Percentiles rank a stretch among this genome's conserved stretches.
Evolutionary conservation across 2,113 vertebrate species (phyloP).

Genomic region (Erinaceus europaeus): DNA sequence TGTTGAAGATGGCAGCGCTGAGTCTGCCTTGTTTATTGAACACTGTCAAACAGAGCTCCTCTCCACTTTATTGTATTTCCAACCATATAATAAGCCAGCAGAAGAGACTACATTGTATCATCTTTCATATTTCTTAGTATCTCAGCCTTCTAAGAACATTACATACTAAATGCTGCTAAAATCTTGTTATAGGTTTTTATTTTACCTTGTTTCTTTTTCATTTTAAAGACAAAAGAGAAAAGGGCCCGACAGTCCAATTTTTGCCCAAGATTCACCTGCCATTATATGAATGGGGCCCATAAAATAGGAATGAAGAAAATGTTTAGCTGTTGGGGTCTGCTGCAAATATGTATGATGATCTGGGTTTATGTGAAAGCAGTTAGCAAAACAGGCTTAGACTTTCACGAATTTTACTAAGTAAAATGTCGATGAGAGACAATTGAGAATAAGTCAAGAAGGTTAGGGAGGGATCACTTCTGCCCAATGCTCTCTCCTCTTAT

Average conservation of each 20-base stretch:
- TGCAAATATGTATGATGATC: background rate
- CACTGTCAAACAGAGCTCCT: background rate
- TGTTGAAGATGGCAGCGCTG: background rate
- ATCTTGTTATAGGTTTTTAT: background rate
- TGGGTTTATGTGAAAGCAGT: background rate
- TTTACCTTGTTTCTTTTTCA: background rate
- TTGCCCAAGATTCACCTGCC: background rate
- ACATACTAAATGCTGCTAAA: background rate
- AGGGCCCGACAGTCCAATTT: background rate
- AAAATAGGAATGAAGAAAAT: background rate
- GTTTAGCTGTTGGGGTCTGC: background rate
- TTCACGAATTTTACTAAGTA: constrained; percentile 27
- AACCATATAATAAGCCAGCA: background rate
- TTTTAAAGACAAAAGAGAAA: constrained; percentile 34
- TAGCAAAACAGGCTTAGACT: background rate
- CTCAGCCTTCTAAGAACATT: background rate
- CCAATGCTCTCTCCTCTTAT: no score
- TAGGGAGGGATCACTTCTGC: no score
- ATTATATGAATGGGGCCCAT: background rate
- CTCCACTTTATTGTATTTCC: background rate
- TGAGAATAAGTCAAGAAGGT: background rate
- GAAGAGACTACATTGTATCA: background rate
- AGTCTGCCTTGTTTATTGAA: background rate
- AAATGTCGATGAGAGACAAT: background rate
- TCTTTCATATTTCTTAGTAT: background rate